phyloP scores from a whole-genome alignment of 1,140 invertebrate species.

The Scaptodrosophila lebanonensis region DNA sequence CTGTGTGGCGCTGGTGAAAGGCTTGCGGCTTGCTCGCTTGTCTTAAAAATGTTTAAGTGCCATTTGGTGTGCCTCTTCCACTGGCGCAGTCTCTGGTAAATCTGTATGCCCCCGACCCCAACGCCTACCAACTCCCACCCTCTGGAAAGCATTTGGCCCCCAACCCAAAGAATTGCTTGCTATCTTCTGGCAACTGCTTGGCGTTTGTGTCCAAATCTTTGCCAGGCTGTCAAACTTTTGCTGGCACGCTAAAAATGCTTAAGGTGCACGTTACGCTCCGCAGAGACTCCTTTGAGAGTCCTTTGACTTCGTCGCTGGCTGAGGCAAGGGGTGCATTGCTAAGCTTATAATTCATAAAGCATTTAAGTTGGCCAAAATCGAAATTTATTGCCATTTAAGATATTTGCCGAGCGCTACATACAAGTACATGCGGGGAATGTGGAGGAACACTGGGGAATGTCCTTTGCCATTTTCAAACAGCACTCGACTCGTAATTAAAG shows the following conservation, averaged over 20 bases:
- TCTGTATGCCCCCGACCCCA: slow-evolving; percentile 9
- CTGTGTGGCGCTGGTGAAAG: slow-evolving; percentile 54
- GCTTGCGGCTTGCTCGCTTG: slow-evolving; percentile 41
- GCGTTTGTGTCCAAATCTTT: slow-evolving; percentile 70
- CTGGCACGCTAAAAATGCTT: slow-evolving; percentile 50
- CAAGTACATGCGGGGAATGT: too few relatives aligned
- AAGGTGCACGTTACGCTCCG: slow-evolving; percentile 39
- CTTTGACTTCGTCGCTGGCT: slow-evolving; percentile 11
- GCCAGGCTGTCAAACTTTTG: slow-evolving; percentile 59
- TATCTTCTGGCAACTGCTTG: slow-evolving; percentile 41
- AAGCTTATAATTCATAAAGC: slow-evolving; percentile 77
- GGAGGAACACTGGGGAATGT: background rate
- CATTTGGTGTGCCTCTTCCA: slow-evolving; percentile 26
- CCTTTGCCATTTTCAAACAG: background rate
- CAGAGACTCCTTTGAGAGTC: slow-evolving; percentile 3
- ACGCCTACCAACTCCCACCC: slow-evolving; percentile 12
- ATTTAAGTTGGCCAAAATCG: slow-evolving; percentile 76
- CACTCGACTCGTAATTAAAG: slow-evolving; percentile 44
- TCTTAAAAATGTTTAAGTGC: slow-evolving; percentile 55
- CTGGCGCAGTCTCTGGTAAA: too few relatives aligned
- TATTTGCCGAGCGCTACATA: too few relatives aligned
- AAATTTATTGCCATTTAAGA: slow-evolving; percentile 77
- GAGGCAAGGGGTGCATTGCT: too few relatives aligned
- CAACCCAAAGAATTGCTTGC: too few relatives aligned
- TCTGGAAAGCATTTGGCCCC: too few relatives aligned